A percentile compares a stretch with the other conserved stretches of the same genome.
phyloP scores from a whole-genome alignment of 1,140 invertebrate species.

The Drosophila tropicalis region DNA sequence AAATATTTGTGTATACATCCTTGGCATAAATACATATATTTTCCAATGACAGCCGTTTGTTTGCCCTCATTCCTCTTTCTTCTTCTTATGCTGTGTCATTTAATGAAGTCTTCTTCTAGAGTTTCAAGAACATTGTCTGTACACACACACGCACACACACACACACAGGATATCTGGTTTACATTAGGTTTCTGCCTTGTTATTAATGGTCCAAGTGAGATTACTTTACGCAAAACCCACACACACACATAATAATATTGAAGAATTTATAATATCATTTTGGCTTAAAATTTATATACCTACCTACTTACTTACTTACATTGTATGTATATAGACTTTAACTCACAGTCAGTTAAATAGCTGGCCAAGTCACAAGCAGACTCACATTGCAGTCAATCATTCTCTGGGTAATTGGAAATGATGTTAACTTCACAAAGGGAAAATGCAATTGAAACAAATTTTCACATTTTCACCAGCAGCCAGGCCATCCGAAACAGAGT shows the following conservation, averaged over 20 bases:
- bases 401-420: constrained; percentile 4
- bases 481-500: too few species aligned
- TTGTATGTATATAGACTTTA: too few species aligned
- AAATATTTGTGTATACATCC: constrained; percentile 28
- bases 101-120: constrained; percentile 48
- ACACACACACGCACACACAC: not conserved
- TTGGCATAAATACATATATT: constrained; percentile 30
- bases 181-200: not conserved
- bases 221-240: constrained; percentile 25
- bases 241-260: constrained; percentile 11
- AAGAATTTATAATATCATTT: constrained; percentile 26
- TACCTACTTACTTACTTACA: too few species aligned
- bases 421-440: constrained; percentile 6
- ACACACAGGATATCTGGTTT: not conserved
- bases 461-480: not conserved
- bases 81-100: constrained; percentile 40
- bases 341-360: too few species aligned
- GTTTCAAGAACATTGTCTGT: constrained; percentile 24
- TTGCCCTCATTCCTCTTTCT: constrained; percentile 42
- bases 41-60: constrained; percentile 53
- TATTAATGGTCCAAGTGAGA: constrained; percentile 19
- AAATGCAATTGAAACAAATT: constrained; percentile 12
- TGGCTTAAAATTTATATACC: not conserved
- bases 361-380: not conserved
- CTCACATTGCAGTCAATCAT: constrained; percentile 2